A percentile compares a stretch with the other conserved stretches of the same genome.
These are phyloP conservation scores for Lutraria lutraria DNA, from an alignment of 2,888 invertebrate species.

Conservation along the genomic window DNA sequence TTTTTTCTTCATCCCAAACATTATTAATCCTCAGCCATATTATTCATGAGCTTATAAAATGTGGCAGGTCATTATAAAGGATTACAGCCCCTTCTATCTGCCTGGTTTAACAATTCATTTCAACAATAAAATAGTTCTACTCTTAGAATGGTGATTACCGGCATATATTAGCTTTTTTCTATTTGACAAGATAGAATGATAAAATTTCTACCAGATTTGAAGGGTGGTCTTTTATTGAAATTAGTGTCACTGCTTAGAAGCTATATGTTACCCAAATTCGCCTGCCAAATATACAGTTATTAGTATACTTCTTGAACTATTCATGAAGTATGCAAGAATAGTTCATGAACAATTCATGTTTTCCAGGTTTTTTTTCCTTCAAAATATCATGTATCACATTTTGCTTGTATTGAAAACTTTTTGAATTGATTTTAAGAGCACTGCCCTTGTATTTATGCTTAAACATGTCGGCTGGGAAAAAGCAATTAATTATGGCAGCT, in stretches of 20 bases:
- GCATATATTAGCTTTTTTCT: slow-evolving; percentile 62
- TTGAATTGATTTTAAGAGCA: too few relatives aligned
- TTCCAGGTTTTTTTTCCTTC: too few relatives aligned
- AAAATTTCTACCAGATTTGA: slow-evolving; percentile 62
- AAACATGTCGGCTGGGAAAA: background rate
- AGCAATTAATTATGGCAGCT: background rate
- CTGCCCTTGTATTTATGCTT: background rate
- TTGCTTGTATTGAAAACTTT: too few relatives aligned
- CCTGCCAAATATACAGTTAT: too few relatives aligned
- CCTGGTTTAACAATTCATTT: slow-evolving; percentile 47
- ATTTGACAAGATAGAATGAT: slow-evolving; percentile 56
- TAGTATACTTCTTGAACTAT: too few relatives aligned
- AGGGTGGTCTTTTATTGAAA: slow-evolving; percentile 40
- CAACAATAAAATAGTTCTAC: slow-evolving; percentile 63
- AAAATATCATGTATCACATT: too few relatives aligned
- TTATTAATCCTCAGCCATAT: slow-evolving; percentile 40
- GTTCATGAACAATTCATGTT: too few relatives aligned
- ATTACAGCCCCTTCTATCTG: slow-evolving; percentile 61
- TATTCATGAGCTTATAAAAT: slow-evolving; percentile 62
- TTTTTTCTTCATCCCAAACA: slow-evolving; percentile 39
- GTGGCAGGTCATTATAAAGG: slow-evolving; percentile 69
- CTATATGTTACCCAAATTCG: too few relatives aligned
- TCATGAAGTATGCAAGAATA: too few relatives aligned
- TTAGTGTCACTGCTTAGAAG: slow-evolving; percentile 24
- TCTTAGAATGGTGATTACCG: slow-evolving; percentile 63